Conservation (phyloP, 2,888 invertebrate genomes). For the Geophilus truncorum region DNA sequence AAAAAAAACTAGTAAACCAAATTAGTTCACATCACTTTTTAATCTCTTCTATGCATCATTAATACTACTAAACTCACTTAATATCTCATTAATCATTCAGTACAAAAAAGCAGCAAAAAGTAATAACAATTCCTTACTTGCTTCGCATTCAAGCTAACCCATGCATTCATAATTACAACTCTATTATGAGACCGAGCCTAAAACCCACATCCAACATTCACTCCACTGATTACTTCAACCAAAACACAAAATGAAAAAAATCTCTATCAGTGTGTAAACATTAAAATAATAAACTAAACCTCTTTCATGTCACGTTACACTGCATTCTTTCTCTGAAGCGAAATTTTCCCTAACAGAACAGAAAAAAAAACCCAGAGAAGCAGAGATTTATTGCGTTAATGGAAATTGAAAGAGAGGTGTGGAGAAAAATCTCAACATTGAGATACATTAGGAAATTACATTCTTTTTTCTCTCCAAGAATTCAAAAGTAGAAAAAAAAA, state of each 20-base stretch:
- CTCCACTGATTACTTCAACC: neutral
- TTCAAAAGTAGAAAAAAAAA: neutral
- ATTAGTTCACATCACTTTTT: neutral
- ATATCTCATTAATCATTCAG: neutral
- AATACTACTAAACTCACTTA: neutral
- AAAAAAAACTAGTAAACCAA: neutral
- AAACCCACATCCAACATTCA: neutral
- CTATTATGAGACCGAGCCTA: neutral
- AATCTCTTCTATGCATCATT: neutral
- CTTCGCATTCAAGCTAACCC: neutral
- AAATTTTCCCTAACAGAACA: neutral
- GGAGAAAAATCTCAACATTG: neutral
- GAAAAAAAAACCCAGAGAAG: neutral
- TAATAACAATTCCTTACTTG: neutral
- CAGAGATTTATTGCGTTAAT: neutral
- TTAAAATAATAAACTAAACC: neutral
- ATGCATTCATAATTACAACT: neutral
- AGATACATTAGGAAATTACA: constrained; percentile 16
- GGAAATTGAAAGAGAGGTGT: neutral
- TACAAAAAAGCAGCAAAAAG: neutral
- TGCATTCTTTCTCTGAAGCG: too few species aligned
- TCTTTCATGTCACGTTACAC: too few species aligned
- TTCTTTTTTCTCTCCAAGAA: neutral
- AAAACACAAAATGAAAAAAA: neutral
- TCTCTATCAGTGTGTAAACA: too few species aligned